These are phyloP conservation scores for Drosophila pallidifrons DNA, from an alignment of 1,140 invertebrate species.

Conservation along the genomic window DNA sequence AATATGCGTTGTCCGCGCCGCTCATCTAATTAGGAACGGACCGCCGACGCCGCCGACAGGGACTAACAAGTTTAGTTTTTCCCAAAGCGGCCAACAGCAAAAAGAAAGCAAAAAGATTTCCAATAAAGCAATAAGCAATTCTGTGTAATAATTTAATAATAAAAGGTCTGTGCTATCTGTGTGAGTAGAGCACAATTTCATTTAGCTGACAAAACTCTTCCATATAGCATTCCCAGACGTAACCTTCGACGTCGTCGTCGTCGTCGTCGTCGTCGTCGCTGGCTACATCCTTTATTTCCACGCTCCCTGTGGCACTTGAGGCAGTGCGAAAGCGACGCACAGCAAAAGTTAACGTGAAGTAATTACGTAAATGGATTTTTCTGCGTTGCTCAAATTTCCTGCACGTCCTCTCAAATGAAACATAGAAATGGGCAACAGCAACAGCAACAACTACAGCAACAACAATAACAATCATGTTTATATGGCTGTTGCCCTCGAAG, in stretches of 20 bases:
- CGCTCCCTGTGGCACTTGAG: slow-evolving; percentile 10
- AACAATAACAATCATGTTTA: slow-evolving; percentile 63
- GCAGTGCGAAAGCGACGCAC: slow-evolving; percentile 13
- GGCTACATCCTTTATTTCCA: not conserved
- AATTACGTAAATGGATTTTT: slow-evolving; percentile 83
- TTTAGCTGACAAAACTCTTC: slow-evolving; percentile 42
- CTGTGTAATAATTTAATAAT: slow-evolving; percentile 72
- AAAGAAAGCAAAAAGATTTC: slow-evolving; percentile 59
- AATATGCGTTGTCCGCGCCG: slow-evolving; percentile 39
- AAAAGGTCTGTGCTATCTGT: slow-evolving; percentile 43
- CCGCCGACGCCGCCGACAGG: slow-evolving; percentile 11
- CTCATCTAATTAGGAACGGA: slow-evolving; percentile 50
- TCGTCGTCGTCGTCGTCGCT: too few relatives aligned
- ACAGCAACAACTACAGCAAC: slow-evolving; percentile 15
- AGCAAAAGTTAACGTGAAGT: slow-evolving; percentile 77
- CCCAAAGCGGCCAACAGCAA: slow-evolving; percentile 20
- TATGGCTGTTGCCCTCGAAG: slow-evolving; percentile 65
- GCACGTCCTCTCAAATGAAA: slow-evolving; percentile 66
- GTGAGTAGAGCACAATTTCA: slow-evolving; percentile 39
- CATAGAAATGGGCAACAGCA: slow-evolving; percentile 36
- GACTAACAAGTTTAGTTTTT: slow-evolving; percentile 40
- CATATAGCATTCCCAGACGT: slow-evolving; percentile 22
- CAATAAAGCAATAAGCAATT: slow-evolving; percentile 73
- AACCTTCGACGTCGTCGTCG: not conserved
- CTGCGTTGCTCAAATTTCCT: slow-evolving; percentile 79